phyloP scores from a whole-genome alignment of 2,113 vertebrate species.

The Myxocyprinus asiaticus region DNA sequence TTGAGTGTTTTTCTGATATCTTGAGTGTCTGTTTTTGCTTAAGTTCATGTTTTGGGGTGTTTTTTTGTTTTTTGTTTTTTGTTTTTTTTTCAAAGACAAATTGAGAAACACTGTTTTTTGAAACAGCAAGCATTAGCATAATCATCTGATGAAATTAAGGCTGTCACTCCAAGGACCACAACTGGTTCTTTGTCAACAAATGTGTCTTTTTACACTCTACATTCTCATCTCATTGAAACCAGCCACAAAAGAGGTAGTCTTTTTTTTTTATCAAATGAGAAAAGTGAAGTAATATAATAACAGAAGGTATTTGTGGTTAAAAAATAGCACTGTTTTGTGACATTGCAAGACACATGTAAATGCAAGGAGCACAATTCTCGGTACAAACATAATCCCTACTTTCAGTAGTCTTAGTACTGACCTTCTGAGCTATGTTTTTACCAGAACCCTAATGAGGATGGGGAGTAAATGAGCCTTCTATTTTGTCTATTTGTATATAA shows the following conservation, averaged over 20 bases:
- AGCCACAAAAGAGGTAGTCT: slow-evolving; percentile 24
- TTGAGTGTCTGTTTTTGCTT: slow-evolving; percentile 9
- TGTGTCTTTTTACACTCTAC: slow-evolving; percentile 43
- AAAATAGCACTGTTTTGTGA: slow-evolving; percentile 50
- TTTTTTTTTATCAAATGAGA: slow-evolving; percentile 40
- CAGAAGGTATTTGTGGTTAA: slow-evolving; percentile 46
- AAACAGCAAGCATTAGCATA: background rate
- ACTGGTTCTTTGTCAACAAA: slow-evolving; percentile 28
- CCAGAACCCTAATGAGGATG: slow-evolving; percentile 8
- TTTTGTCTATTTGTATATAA: slow-evolving; percentile 41
- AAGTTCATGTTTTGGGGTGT: background rate
- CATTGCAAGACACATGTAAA: slow-evolving; percentile 58
- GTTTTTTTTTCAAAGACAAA: too few species aligned
- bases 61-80: too few species aligned
- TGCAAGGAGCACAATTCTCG: slow-evolving; percentile 1
- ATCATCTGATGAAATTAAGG: background rate
- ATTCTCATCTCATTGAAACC: slow-evolving; percentile 58
- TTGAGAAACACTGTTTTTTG: background rate
- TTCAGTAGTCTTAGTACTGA: background rate
- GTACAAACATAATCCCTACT: background rate
- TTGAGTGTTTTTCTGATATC: slow-evolving; percentile 8
- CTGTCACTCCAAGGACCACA: slow-evolving; percentile 22
- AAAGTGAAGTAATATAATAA: slow-evolving; percentile 57
- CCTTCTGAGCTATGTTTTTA: background rate
- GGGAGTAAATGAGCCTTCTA: slow-evolving; percentile 16